phyloP scores from a whole-genome alignment of 2,113 vertebrate species.

The Gambusia holbrooki region DNA sequence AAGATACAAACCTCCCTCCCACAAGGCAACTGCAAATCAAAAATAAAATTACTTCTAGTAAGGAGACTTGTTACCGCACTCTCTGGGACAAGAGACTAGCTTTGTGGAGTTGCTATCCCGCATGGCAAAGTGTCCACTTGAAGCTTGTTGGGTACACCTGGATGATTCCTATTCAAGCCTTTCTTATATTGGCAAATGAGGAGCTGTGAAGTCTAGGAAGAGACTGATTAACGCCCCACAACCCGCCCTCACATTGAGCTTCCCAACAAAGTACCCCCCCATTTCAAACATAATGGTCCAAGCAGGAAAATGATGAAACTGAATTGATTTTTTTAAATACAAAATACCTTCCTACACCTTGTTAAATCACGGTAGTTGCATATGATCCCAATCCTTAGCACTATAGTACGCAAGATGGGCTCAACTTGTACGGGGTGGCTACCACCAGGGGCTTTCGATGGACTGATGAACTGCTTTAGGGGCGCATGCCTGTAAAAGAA shows the following conservation, averaged over 20 bases:
- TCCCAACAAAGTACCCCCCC: not conserved
- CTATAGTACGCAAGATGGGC: conserved; percentile 55
- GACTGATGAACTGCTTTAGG: conserved; percentile 60
- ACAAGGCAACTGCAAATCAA: conserved; percentile 63
- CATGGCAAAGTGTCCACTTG: conserved; percentile 66
- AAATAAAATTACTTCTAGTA: conserved; percentile 61
- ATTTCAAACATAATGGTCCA: conserved; percentile 15
- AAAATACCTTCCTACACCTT: conserved; percentile 77
- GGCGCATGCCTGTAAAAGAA: conserved; percentile 78
- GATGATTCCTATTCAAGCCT: conserved; percentile 67
- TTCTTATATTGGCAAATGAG: conserved; percentile 53
- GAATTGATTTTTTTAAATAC: conserved; percentile 32
- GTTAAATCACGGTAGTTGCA: conserved; percentile 55
- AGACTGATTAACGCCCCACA: conserved; percentile 78
- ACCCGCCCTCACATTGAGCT: conserved; percentile 48
- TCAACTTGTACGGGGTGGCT: conserved; percentile 58
- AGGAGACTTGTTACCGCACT: conserved; percentile 73
- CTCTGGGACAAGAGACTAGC: conserved; percentile 61
- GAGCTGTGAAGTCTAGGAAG: conserved; percentile 83
- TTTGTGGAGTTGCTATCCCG: conserved; percentile 62
- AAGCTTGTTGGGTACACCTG: conserved; percentile 49
- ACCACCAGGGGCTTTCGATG: conserved; percentile 63
- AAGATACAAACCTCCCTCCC: conserved; percentile 74
- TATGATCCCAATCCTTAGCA: conserved; percentile 61
- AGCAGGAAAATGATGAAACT: not conserved